Evolutionary conservation across 30 jellyfish, hydroid and myxozoan species (phyloP).

Genomic region (Hydractinia symbiolongicarpus): DNA sequence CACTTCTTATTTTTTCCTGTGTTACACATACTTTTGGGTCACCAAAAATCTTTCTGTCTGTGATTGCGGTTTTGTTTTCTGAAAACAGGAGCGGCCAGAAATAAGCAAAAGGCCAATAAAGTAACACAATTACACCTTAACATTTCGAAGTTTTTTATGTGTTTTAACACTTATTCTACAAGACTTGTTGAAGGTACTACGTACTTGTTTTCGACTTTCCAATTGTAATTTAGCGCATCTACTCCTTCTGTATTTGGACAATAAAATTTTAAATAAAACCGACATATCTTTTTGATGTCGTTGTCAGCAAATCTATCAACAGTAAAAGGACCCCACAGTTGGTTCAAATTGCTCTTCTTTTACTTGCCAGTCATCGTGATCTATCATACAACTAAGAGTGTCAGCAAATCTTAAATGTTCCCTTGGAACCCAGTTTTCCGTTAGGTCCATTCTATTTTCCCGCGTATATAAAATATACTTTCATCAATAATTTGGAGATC

Average conservation of each 20-base stretch:
- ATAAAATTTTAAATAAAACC: conserved; percentile 27
- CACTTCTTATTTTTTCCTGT: too few relatives aligned
- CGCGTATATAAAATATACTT: conserved; percentile 11
- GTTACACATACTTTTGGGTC: too few relatives aligned
- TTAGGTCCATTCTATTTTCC: background rate
- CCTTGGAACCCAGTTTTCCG: conserved; percentile 38
- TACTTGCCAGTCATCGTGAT: conserved; percentile 36
- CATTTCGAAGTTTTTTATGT: background rate
- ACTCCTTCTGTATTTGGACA: conserved; percentile 29
- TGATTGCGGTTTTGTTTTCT: too few relatives aligned
- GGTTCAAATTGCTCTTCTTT: conserved; percentile 1
- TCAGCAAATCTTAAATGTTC: conserved; percentile 16
- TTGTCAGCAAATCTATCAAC: conserved; percentile 45
- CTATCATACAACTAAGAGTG: conserved; percentile 10
- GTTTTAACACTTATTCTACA: conserved; percentile 12
- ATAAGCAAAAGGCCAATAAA: too few relatives aligned
- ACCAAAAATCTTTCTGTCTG: too few relatives aligned
- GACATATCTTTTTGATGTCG: conserved; percentile 9
- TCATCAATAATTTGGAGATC: conserved; percentile 29
- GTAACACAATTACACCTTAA: background rate
- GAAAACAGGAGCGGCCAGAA: too few relatives aligned
- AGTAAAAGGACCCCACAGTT: conserved; percentile 39
- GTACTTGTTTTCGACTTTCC: conserved; percentile 32
- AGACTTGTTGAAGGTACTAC: conserved; percentile 26
- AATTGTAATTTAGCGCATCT: conserved; percentile 3